Conservation (phyloP, 2,797 vertebrate species). For the Ammospiza maritima region DNA sequence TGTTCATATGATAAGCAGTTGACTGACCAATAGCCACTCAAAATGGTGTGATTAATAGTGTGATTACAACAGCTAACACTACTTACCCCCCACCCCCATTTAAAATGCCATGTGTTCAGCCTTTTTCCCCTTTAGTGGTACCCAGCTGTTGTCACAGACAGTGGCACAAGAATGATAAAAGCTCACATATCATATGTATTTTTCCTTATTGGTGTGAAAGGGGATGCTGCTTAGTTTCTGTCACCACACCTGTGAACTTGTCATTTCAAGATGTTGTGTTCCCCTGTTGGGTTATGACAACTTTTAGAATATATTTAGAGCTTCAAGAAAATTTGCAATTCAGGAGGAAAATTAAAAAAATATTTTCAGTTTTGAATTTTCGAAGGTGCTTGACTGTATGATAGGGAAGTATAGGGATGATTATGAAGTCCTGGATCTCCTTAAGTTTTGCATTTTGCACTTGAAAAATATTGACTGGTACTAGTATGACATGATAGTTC, state of each 20-base stretch:
- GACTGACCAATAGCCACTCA: conserved; percentile 27
- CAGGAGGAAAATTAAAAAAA: neutral
- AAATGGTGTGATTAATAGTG: conserved; percentile 45
- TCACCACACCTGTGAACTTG: neutral
- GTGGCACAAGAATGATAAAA: neutral
- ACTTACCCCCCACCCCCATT: neutral
- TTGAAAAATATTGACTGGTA: neutral
- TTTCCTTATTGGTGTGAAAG: neutral
- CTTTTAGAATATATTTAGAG: neutral
- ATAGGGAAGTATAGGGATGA: neutral
- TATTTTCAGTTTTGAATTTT: neutral
- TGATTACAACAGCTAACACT: conserved; percentile 54
- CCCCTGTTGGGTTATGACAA: neutral
- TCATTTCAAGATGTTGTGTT: neutral
- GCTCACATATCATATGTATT: neutral
- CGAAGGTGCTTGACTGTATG: neutral
- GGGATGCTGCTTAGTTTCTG: neutral
- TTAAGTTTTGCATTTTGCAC: neutral
- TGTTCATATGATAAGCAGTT: conserved; percentile 13
- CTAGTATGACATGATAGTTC: neutral
- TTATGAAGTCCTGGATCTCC: neutral
- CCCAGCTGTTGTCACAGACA: neutral
- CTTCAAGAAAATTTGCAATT: neutral
- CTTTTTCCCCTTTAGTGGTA: conserved; percentile 30
- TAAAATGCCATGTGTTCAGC: conserved; percentile 27